Evolutionary conservation across 37 sponge, comb jelly and placozoan genomes (phyloP).

Genomic region (Hexactinellida sp.): DNA sequence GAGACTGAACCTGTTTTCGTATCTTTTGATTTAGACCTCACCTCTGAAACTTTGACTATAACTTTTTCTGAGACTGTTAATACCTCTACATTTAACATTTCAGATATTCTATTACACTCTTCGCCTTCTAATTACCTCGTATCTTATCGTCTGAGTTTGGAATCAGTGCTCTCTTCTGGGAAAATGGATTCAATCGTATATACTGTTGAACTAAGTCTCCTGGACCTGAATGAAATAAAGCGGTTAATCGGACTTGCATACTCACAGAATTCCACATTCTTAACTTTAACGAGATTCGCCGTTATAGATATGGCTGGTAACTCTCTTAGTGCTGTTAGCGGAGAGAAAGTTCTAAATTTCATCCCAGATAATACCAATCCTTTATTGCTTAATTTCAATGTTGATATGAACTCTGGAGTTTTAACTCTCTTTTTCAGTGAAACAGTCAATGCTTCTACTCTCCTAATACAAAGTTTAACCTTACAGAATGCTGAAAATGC

Average conservation of each 20-base stretch:
- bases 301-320: slow-evolving; percentile 66
- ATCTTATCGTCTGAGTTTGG: slow-evolving; percentile 22
- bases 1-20: slow-evolving; percentile 35
- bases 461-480: slow-evolving; percentile 39
- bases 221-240: slow-evolving; percentile 76
- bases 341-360: slow-evolving; percentile 24
- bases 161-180: background rate
- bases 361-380: slow-evolving; percentile 57
- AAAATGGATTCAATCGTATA: slow-evolving; percentile 49
- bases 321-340: slow-evolving; percentile 17
- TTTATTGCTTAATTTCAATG: slow-evolving; percentile 32
- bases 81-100: slow-evolving; percentile 32
- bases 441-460: slow-evolving; percentile 54
- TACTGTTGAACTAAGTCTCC: slow-evolving; percentile 38
- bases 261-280: slow-evolving; percentile 38
- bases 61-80: slow-evolving; percentile 79
- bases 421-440: slow-evolving; percentile 70
- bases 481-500: slow-evolving; percentile 46
- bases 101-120: slow-evolving; percentile 35
- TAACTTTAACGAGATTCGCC: slow-evolving; percentile 27
- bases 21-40: slow-evolving; percentile 51
- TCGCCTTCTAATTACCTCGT: slow-evolving; percentile 20
- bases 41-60: slow-evolving; percentile 45
- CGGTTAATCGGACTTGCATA: slow-evolving; percentile 51
- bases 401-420: slow-evolving; percentile 52